Evolutionary conservation across 2,888 invertebrate genomes (phyloP).

Genomic region (Cynaeus angustus): DNA sequence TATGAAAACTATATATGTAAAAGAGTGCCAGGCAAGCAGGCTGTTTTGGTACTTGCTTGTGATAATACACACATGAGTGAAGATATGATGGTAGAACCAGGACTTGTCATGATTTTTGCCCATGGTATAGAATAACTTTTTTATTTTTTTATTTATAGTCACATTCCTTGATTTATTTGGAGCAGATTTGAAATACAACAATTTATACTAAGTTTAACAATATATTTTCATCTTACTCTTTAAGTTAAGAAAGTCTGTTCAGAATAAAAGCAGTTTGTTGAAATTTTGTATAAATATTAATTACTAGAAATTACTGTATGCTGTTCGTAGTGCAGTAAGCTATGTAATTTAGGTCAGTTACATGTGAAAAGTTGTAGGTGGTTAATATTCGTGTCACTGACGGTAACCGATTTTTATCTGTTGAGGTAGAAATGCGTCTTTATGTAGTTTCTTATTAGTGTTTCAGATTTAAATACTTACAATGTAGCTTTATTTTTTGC

Average conservation of each 20-base stretch:
- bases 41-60: constrained; percentile 94
- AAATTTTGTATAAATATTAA: neutral
- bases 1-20: constrained; percentile 97
- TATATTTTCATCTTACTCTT: constrained; percentile 17
- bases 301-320: constrained; percentile 1
- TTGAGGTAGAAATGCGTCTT: too few relatives aligned
- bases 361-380: too few relatives aligned
- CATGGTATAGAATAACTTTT: constrained; percentile 88
- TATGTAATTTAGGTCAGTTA: neutral
- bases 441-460: neutral
- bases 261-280: neutral
- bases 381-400: too few relatives aligned
- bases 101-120: constrained; percentile 98
- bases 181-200: constrained; percentile 22
- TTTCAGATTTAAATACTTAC: neutral
- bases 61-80: constrained; percentile 97
- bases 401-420: too few relatives aligned
- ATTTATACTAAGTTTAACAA: constrained; percentile 26
- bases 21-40: constrained; percentile 95
- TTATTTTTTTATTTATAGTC: constrained; percentile 25
- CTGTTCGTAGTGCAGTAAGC: constrained; percentile 4
- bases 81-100: constrained; percentile 97
- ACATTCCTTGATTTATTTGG: constrained; percentile 39
- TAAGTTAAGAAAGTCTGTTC: constrained; percentile 5
- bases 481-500: neutral